phyloP scores from a whole-genome alignment of 2,888 invertebrate genomes.

The Andrena dorsata region DNA sequence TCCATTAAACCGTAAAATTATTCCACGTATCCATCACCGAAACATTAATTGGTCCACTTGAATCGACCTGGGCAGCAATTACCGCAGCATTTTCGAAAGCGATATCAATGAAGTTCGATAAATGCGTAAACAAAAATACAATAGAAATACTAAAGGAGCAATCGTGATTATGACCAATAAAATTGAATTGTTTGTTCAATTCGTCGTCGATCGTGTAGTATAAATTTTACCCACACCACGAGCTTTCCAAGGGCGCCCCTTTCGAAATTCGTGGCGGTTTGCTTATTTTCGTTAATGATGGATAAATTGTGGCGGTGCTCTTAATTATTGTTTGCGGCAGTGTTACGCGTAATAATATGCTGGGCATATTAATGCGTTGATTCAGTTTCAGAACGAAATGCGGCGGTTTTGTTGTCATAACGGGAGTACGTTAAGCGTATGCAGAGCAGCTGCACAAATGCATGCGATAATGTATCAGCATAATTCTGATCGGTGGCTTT shows the following conservation, averaged over 20 bases:
- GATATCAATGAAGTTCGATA: neutral
- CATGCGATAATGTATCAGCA: constrained; percentile 39
- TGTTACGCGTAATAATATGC: constrained; percentile 52
- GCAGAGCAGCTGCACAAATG: constrained; percentile 39
- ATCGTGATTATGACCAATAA: neutral
- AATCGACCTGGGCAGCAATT: too few species aligned
- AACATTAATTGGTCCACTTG: too few species aligned
- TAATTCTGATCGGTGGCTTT: constrained; percentile 42
- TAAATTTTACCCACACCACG: neutral
- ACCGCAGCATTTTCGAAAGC: neutral
- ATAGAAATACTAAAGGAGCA: neutral
- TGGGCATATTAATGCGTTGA: constrained; percentile 49
- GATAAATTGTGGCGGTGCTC: constrained; percentile 48
- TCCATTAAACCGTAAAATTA: too few species aligned
- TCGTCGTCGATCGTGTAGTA: neutral
- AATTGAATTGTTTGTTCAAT: neutral
- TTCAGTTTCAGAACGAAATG: constrained; percentile 54
- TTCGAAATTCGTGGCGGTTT: constrained; percentile 33
- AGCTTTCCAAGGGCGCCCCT: constrained; percentile 2
- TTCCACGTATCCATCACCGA: too few species aligned
- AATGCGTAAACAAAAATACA: neutral
- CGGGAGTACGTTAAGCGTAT: constrained; percentile 19
- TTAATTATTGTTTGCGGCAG: constrained; percentile 55
- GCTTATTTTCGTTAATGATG: constrained; percentile 54
- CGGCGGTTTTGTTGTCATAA: constrained; percentile 39